Percentiles rank a stretch among this genome's conserved stretches.
These are phyloP conservation scores for Helicoverpa zea DNA, from an alignment of 1,140 invertebrate genomes.

Conservation along the genomic window DNA sequence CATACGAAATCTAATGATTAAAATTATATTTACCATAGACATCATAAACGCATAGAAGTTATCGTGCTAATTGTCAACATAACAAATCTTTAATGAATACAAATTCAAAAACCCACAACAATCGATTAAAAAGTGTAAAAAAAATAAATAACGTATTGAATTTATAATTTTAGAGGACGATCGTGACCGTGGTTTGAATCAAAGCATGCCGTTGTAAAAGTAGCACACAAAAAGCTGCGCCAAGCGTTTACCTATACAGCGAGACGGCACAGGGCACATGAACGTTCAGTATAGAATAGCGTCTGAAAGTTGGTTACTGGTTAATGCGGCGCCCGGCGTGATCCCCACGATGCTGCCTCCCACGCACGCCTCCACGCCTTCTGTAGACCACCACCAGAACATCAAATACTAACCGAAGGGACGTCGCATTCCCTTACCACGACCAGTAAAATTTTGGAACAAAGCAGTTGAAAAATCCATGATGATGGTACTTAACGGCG, in stretches of 20 bases:
- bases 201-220: slow-evolving; percentile 22
- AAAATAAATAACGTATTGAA: neutral
- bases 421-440: neutral
- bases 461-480: neutral
- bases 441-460: neutral
- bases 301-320: slow-evolving; percentile 86
- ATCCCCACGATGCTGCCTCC: slow-evolving; percentile 87
- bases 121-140: neutral
- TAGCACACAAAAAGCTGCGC: slow-evolving; percentile 60
- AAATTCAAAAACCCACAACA: neutral
- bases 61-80: too few relatives aligned
- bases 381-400: slow-evolving; percentile 80
- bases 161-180: neutral
- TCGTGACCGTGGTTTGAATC: neutral
- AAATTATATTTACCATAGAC: too few relatives aligned
- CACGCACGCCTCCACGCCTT: slow-evolving; percentile 86
- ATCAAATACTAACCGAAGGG: slow-evolving; percentile 41
- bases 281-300: slow-evolving; percentile 82
- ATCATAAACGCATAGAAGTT: too few relatives aligned
- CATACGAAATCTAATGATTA: too few relatives aligned
- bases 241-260: slow-evolving; percentile 80
- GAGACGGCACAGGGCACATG: slow-evolving; percentile 68
- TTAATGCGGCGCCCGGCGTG: slow-evolving; percentile 86
- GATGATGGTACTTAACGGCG: too few relatives aligned
- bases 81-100: too few relatives aligned